phyloP scores from a whole-genome alignment of 53 echinoderm and acorn worm species.

The Mesocentrotus franciscanus region DNA sequence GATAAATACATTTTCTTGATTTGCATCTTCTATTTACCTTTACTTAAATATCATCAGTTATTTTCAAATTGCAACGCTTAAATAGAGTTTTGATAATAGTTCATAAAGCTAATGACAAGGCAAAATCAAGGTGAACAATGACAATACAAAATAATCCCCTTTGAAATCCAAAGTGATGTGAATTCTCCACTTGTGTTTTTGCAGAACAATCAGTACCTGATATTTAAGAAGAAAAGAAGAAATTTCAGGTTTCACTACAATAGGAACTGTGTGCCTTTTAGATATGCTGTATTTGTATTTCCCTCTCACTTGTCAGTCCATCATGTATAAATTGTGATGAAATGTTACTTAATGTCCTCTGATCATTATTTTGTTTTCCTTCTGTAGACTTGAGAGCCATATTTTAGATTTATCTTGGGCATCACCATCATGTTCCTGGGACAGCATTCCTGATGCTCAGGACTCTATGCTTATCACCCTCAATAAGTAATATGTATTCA shows the following conservation, averaged over 20 bases:
- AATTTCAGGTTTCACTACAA: not conserved
- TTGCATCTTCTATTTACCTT: no score
- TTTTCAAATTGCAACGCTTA: no score
- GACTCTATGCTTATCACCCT: constrained; percentile 76
- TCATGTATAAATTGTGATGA: not conserved
- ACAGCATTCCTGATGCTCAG: constrained; percentile 87
- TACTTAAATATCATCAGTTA: no score
- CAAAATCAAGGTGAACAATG: no score
- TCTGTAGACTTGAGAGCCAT: constrained; percentile 34
- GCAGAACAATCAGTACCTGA: not conserved
- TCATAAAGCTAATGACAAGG: no score
- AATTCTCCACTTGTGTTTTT: not conserved
- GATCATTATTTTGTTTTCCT: not conserved
- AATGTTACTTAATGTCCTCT: not conserved
- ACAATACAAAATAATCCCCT: no score
- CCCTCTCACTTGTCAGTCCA: not conserved
- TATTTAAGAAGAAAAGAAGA: no score
- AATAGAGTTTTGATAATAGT: no score
- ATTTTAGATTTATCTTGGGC: constrained; percentile 75
- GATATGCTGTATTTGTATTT: not conserved
- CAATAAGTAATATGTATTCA: constrained; percentile 65
- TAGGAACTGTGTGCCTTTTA: not conserved
- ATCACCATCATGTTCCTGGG: constrained; percentile 74
- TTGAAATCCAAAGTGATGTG: no score
- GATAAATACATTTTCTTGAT: no score